These are phyloP conservation scores for Hirudinaria manillensis DNA, from an alignment of 2,888 invertebrate genomes.

Conservation along the genomic window DNA sequence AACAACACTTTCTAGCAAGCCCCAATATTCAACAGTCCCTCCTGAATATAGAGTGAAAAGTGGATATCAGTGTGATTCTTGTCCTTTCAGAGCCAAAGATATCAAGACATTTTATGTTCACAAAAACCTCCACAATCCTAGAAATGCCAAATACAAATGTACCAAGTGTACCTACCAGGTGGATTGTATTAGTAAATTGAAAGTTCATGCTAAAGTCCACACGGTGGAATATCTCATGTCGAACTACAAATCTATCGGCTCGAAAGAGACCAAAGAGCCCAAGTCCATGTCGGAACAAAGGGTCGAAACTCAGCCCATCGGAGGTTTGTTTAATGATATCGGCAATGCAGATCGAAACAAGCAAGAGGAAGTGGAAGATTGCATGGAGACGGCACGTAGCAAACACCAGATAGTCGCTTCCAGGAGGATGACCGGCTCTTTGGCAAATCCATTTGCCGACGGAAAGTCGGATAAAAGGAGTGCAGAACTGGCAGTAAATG, in stretches of 20 bases:
- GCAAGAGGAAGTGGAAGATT: conserved; percentile 17
- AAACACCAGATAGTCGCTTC: conserved; percentile 6
- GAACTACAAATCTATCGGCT: not conserved
- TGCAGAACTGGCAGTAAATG: not conserved
- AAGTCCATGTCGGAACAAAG: no score
- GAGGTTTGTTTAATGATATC: no score
- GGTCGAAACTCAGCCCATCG: no score
- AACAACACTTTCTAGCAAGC: not conserved
- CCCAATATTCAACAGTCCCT: not conserved
- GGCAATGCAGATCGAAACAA: not conserved
- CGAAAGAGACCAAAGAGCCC: not conserved
- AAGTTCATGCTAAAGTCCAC: conserved; percentile 12
- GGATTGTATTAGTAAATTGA: conserved; percentile 9
- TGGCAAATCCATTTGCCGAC: not conserved
- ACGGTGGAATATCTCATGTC: conserved; percentile 5
- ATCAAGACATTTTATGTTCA: conserved; percentile 17
- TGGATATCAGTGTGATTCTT: conserved; percentile 14
- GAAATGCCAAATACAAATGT: conserved; percentile 16
- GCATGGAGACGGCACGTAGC: not conserved
- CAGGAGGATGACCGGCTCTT: not conserved
- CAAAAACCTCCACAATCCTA: conserved; percentile 5
- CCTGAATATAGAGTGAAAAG: conserved; percentile 16
- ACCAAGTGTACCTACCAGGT: conserved; percentile 3
- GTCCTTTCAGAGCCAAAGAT: conserved; percentile 8
- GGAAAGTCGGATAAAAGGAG: not conserved